Base-by-base conservation (phyloP, 1,140 invertebrate genomes). In the Aporrectodea caliginosa region DNA sequence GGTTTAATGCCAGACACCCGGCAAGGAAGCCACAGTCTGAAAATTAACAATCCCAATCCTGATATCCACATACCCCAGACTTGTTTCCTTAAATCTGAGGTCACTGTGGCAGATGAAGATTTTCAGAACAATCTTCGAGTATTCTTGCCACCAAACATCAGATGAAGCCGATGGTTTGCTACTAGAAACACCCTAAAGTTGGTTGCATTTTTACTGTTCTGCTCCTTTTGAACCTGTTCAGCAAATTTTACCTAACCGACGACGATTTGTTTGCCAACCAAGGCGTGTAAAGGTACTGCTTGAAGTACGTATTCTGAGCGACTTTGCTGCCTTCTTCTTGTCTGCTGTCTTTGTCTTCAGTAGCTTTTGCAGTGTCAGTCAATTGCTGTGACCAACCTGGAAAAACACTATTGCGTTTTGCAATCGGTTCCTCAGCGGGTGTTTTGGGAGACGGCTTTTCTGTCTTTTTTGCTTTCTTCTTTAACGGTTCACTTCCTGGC, bases 221-320 rank as follows among this genome's bases (percentile, higher is more conserved):
- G n/a, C n/a, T n/a, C n/a, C n/a, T n/a, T n/a, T n/a, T n/a, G n/a
- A n/a, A n/a, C n/a, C n/a, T n/a, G n/a, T n/a, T n/a, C n/a, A n/a
- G n/a, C n/a, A n/a, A 58, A 58, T 58, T 58, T 58, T 58, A 58
- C 43, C 43, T 58, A 58, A 58, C n/a, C n/a, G n/a, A 58, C 43
- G 43, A 6, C 22, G 43, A 58, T 12, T 58, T 58, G 22, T 58
- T 22, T 58, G 43, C 6, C 6, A 58, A 22, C 43, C 43, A 58
- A 58, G 43, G 43, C 43, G 22, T 58, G 22, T 58, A 58, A 12
- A 58, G 43, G 43, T 58, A 58, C 22, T 58, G 43, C 43, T 6
- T 12, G 22, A 58, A 58, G 22, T 22, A 58, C 6, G 43, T 12
- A 12, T 58, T 58, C 22, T 58, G 43, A 58, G 43, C 22, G 6